Evolutionary conservation across 2,797 vertebrate genomes (phyloP).

Genomic region (Arrhamphus sclerolepis): DNA sequence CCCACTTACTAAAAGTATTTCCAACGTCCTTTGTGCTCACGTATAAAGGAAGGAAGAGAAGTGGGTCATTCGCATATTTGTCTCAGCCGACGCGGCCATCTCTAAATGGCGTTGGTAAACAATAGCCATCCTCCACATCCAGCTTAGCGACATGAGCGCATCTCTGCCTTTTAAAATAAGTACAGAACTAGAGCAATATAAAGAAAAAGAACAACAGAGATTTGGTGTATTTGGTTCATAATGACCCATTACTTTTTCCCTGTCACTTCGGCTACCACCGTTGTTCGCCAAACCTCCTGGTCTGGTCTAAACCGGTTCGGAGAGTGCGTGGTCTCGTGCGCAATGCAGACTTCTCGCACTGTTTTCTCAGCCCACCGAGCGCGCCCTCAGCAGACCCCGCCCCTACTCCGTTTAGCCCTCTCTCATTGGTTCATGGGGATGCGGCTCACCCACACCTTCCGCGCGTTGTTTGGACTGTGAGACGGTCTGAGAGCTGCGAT

Average conservation of each 20-base stretch:
- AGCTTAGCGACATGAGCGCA: not conserved
- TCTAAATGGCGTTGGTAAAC: slow-evolving; percentile 8
- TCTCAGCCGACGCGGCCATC: slow-evolving; percentile 25
- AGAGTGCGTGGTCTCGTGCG: slow-evolving; percentile 72
- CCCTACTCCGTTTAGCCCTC: not conserved
- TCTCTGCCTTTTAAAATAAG: not conserved
- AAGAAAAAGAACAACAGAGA: not conserved
- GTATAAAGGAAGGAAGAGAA: slow-evolving; percentile 23
- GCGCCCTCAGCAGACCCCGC: slow-evolving; percentile 33
- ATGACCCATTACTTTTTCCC: slow-evolving; percentile 54
- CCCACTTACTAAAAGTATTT: not conserved
- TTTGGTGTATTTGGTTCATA: not conserved
- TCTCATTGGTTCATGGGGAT: slow-evolving; percentile 57
- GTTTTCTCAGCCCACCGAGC: slow-evolving; percentile 52
- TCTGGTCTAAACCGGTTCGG: slow-evolving; percentile 87
- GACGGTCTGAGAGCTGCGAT: slow-evolving; percentile 33
- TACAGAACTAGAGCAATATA: not conserved
- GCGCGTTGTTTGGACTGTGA: slow-evolving; percentile 44
- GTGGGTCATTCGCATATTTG: slow-evolving; percentile 60
- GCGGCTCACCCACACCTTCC: slow-evolving; percentile 58
- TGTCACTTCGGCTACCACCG: slow-evolving; percentile 57
- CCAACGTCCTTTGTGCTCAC: not conserved
- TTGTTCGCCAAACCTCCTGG: slow-evolving; percentile 69
- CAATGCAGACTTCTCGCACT: slow-evolving; percentile 63
- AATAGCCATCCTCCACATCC: not conserved